Percentiles rank a stretch among this genome's conserved stretches.
These are phyloP conservation scores for Pseudococcus viburni DNA, from an alignment of 2,888 invertebrate species.

Conservation along the genomic window DNA sequence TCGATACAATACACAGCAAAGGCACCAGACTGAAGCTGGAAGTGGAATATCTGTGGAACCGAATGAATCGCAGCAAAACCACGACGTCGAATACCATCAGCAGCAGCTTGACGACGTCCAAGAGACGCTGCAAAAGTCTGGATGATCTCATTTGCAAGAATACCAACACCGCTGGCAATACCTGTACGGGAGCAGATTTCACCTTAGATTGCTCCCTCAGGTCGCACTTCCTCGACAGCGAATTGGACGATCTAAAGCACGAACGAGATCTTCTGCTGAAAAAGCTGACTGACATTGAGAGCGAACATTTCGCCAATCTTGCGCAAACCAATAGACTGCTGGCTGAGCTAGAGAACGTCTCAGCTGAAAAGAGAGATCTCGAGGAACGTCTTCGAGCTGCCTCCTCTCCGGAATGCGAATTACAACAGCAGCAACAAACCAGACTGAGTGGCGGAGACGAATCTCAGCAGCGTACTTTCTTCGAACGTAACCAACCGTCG, in stretches of 20 bases:
- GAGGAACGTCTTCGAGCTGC: conserved; percentile 77
- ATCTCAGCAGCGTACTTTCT: conserved; percentile 32
- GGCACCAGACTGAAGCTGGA: conserved; percentile 81
- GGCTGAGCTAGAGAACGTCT: conserved; percentile 77
- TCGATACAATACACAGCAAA: conserved; percentile 88
- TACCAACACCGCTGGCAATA: background rate
- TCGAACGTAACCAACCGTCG: conserved; percentile 33
- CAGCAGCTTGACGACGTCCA: conserved; percentile 21
- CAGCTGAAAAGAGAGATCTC: conserved; percentile 75
- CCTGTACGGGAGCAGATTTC: background rate
- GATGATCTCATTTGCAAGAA: conserved; percentile 66
- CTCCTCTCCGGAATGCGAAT: conserved; percentile 70
- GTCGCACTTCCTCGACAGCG: conserved; percentile 58
- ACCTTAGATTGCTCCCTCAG: conserved; percentile 58
- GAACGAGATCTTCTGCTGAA: conserved; percentile 84
- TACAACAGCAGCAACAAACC: background rate
- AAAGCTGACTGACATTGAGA: conserved; percentile 83
- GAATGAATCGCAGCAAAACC: conserved; percentile 52
- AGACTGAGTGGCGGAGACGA: conserved; percentile 15
- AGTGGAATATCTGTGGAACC: conserved; percentile 69
- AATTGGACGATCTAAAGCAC: conserved; percentile 76
- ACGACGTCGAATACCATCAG: conserved; percentile 21
- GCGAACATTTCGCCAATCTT: conserved; percentile 79
- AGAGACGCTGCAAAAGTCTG: conserved; percentile 68
- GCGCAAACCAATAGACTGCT: conserved; percentile 79